These are phyloP conservation scores for Rutilus rutilus DNA, from an alignment of 2,113 vertebrate genomes.

Conservation along the genomic window DNA sequence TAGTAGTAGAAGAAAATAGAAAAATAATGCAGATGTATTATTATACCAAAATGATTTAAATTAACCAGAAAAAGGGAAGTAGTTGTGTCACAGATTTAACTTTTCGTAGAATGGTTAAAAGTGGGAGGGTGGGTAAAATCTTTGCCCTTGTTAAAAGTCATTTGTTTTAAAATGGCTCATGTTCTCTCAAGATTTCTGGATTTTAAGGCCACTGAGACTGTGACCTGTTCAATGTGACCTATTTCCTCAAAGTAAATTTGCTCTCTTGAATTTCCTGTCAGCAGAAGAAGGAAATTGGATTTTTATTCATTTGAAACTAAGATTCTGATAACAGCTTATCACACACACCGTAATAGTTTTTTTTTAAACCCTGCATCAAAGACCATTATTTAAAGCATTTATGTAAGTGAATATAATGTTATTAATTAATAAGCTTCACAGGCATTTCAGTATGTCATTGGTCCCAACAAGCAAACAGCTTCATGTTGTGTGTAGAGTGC, in stretches of 20 bases:
- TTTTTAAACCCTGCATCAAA: not conserved
- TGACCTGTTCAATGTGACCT: constrained; percentile 47
- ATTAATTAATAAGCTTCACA: constrained; percentile 18
- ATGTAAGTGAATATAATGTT: not conserved
- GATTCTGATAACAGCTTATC: not conserved
- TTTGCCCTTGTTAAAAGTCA: not conserved
- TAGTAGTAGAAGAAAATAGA: no score
- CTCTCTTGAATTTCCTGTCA: not conserved
- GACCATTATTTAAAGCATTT: not conserved
- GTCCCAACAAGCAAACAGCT: not conserved
- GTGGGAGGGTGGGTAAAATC: not conserved
- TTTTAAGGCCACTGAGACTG: constrained; percentile 26
- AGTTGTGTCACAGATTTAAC: not conserved
- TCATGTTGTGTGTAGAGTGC: not conserved
- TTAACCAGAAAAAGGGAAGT: not conserved
- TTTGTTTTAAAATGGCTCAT: constrained; percentile 29
- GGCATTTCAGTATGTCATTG: not conserved
- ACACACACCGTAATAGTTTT: not conserved
- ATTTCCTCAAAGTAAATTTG: constrained; percentile 45
- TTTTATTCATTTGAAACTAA: not conserved
- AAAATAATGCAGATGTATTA: not conserved
- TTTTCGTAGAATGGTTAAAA: not conserved
- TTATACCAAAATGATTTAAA: not conserved
- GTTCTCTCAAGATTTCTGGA: not conserved
- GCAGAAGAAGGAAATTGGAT: not conserved